phyloP scores from a whole-genome alignment of 2,888 invertebrate genomes.

The Lithophane leautieri region DNA sequence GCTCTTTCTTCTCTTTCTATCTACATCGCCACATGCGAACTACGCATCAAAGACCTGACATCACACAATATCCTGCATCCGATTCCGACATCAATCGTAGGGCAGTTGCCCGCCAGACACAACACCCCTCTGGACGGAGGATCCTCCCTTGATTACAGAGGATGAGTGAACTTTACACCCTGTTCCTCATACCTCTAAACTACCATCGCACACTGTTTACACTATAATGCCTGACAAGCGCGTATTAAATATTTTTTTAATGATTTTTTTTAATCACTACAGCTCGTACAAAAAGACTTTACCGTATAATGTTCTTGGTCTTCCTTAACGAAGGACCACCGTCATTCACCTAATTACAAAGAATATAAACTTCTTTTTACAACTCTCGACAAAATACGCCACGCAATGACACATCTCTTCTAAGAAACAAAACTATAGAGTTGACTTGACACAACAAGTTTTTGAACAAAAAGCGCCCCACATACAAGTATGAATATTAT shows the following conservation, averaged over 20 bases:
- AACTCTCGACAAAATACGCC: conserved; percentile 37
- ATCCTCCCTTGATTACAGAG: too few relatives aligned
- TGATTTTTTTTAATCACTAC: conserved; percentile 7
- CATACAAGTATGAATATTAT: conserved; percentile 45
- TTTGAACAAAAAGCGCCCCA: conserved; percentile 52
- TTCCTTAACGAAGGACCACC: conserved; percentile 45
- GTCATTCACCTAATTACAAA: conserved; percentile 32
- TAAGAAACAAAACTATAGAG: conserved; percentile 55
- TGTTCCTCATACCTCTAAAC: too few relatives aligned
- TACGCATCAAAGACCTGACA: too few relatives aligned
- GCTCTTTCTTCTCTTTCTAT: too few relatives aligned
- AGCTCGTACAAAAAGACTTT: conserved; percentile 6
- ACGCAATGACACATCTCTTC: conserved; percentile 26
- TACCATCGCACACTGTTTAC: too few relatives aligned
- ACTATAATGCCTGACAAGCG: background rate
- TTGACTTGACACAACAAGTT: conserved; percentile 27
- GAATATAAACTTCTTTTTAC: conserved; percentile 39
- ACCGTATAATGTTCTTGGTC: background rate
- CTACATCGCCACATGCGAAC: too few relatives aligned
- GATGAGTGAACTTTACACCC: too few relatives aligned
- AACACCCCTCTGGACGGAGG: too few relatives aligned
- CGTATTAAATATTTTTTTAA: background rate
- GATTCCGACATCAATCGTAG: too few relatives aligned
- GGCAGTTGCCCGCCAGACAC: too few relatives aligned
- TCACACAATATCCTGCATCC: too few relatives aligned